A percentile compares a stretch with the other conserved stretches of the same genome.
phyloP scores from a whole-genome alignment of 2,113 vertebrate species.

The Oxyura jamaicensis region DNA sequence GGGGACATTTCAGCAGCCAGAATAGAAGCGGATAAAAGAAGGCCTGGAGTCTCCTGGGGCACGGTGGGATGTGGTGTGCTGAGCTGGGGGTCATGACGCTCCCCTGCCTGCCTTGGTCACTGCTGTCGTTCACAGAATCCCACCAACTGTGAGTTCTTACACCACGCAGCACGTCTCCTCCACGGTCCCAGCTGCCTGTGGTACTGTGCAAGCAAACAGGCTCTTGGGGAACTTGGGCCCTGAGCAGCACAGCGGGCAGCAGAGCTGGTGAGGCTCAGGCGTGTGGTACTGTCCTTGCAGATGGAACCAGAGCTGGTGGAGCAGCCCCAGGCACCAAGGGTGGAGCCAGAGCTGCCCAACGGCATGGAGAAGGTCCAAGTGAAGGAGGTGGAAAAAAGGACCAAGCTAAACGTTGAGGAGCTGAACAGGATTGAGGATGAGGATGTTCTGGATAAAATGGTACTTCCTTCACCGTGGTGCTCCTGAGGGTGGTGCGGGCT shows the following conservation, averaged over 20 bases:
- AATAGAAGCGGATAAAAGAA: background rate
- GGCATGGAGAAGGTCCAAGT: constrained; percentile 69
- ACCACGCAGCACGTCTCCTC: fast-evolving
- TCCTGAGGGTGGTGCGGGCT: background rate
- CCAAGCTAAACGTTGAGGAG: constrained; percentile 81
- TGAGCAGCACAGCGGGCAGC: background rate
- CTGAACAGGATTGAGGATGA: constrained; percentile 91
- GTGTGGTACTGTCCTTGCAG: constrained; percentile 33
- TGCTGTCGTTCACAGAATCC: fast-evolving
- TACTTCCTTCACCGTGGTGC: constrained; percentile 15
- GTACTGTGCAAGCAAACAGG: background rate
- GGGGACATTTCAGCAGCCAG: background rate
- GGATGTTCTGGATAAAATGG: constrained; percentile 94
- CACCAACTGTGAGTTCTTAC: background rate
- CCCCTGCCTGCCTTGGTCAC: background rate
- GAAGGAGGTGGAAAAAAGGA: constrained; percentile 66
- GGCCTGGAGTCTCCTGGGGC: background rate
- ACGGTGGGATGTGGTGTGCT: background rate
- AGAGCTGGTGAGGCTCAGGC: background rate
- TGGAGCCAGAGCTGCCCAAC: constrained; percentile 75
- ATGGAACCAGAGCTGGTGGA: constrained; percentile 81
- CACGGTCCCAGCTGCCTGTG: background rate
- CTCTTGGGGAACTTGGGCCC: background rate
- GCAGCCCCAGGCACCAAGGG: constrained; percentile 57
- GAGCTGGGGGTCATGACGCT: fast-evolving